These are phyloP conservation scores for Cybosia mesomella DNA, from an alignment of 2,888 invertebrate genomes.

Conservation along the genomic window DNA sequence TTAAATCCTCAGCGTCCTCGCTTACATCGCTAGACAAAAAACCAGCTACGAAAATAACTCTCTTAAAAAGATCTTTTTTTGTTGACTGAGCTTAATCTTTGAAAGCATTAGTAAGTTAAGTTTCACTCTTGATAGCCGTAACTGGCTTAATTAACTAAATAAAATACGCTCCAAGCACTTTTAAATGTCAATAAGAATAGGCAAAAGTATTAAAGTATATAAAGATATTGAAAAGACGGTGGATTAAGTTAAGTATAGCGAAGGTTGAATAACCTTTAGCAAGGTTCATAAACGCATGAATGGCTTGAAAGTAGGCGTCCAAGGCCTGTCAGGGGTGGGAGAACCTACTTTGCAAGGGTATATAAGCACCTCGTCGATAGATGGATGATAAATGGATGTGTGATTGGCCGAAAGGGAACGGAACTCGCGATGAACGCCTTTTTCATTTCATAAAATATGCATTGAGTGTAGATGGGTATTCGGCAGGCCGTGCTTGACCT, in stretches of 20 bases:
- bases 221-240: slow-evolving; percentile 18
- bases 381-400: slow-evolving; percentile 15
- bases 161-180: slow-evolving; percentile 22
- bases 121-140: slow-evolving; percentile 29
- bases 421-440: slow-evolving; percentile 7
- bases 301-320: slow-evolving; percentile 10
- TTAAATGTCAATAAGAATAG: slow-evolving; percentile 20
- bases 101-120: slow-evolving; percentile 25
- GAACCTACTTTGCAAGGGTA: slow-evolving; percentile 9
- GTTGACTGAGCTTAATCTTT: slow-evolving; percentile 25
- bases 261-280: slow-evolving; percentile 9
- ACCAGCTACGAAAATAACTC: not conserved
- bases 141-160: slow-evolving; percentile 37
- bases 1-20: not conserved
- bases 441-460: slow-evolving; percentile 24
- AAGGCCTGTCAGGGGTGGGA: slow-evolving; percentile 6
- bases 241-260: slow-evolving; percentile 23
- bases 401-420: slow-evolving; percentile 14
- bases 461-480: not conserved
- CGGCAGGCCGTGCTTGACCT: not conserved
- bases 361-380: slow-evolving; percentile 11
- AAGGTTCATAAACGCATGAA: slow-evolving; percentile 10
- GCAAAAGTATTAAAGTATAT: slow-evolving; percentile 5
- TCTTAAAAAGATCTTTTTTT: slow-evolving; percentile 12
- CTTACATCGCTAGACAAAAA: slow-evolving; percentile 2